Base-by-base conservation (phyloP, 2,797 vertebrate genomes). In the Glossophaga mutica region DNA sequence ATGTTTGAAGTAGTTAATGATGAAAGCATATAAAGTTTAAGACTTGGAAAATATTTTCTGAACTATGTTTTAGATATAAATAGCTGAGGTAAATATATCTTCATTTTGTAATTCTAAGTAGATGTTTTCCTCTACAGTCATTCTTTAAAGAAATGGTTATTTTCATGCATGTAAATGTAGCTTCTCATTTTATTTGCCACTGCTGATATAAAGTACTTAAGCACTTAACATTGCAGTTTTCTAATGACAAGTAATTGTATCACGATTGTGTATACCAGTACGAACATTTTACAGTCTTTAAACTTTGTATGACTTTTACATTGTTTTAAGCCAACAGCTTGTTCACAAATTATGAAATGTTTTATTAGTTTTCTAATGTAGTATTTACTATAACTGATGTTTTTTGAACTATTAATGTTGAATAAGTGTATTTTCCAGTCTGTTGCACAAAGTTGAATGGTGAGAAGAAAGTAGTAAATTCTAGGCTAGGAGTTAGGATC, bases 1-100 rank as follows among this genome's bases (percentile, higher is more conserved):
- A 19, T 84, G 21, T 62, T 59, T 86, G 18, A 96, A 95, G 9
- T 95, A 81, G 90, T 95, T 92, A 74, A n/a, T 90, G 74, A 95
- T n/a, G 73, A 85, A 92, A 87, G 9, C 71, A 70, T 86, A 44
- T 37, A 94, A 84, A 94, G 70, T 87, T 90, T 74, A 94, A 94
- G 37, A 87, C 32, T 37, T 90, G 29, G 10, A 85, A 94, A 87
- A 90, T 96, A 16, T 79, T 88, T 81, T 94, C 42, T 94, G 48
- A 88, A 24, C 68, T 95, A 15, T 77, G 18, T 87, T 87, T 83
- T 94, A 57, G 67, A 71, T 85, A 44, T 59, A 77, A 93, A 46
- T 91, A 83, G 21, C 50, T 70, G 32, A 84, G 39, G 46, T 86
- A 62, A 89, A 85, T 86, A 89, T 26, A 59, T 59, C 15, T 83